These are phyloP conservation scores for Micrastur ruficollis DNA, from an alignment of 2,797 vertebrate species.

Conservation along the genomic window DNA sequence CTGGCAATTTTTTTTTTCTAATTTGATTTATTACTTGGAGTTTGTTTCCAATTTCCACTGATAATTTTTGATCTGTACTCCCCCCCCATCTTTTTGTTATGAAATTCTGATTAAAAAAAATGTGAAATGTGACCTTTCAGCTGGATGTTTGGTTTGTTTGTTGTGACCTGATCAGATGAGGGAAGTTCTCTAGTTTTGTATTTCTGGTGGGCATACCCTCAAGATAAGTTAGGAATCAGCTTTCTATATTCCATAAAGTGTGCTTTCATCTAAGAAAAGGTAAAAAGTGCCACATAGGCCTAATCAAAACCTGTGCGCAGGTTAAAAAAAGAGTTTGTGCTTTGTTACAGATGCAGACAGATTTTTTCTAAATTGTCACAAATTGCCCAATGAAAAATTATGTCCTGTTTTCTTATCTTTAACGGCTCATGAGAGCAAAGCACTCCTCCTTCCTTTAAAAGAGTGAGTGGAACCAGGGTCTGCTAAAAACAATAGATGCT, in stretches of 20 bases:
- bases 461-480: not conserved
- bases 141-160: not conserved
- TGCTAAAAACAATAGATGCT: not conserved
- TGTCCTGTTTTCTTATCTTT: not conserved
- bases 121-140: not conserved
- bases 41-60: not conserved
- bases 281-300: not conserved
- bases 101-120: not conserved
- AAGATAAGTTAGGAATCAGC: not conserved
- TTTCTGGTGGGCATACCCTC: not conserved
- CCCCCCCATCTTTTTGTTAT: not conserved
- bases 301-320: not conserved
- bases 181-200: not conserved
- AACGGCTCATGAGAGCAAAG: not conserved
- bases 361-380: not conserved
- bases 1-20: not conserved
- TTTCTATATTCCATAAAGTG: not conserved
- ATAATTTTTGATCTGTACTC: not conserved
- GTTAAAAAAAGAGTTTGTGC: not conserved
- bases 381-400: not conserved
- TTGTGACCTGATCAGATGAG: not conserved
- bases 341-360: not conserved
- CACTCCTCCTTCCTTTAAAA: not conserved
- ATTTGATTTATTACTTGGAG: conserved; percentile 33
- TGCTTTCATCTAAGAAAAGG: not conserved